Evolutionary conservation across 2,113 vertebrate species (phyloP).

Genomic region (Planiliza haematocheilus): DNA sequence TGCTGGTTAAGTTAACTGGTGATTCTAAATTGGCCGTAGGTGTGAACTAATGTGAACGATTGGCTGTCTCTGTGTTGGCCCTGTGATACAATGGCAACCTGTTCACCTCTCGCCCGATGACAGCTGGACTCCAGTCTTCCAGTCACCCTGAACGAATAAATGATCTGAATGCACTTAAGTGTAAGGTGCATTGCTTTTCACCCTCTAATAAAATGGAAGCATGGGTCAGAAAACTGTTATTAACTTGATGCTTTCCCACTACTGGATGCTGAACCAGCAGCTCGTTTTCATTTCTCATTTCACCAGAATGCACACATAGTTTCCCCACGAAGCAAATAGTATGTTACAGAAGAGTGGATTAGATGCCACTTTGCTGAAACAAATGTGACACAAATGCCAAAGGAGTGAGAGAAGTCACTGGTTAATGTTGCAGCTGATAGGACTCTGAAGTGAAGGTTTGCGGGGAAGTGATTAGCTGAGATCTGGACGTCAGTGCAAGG

Average conservation of each 20-base stretch:
- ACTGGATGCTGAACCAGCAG: slow-evolving; percentile 1
- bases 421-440: slow-evolving; percentile 1
- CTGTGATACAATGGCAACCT: no score
- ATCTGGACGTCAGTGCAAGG: neutral
- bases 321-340: slow-evolving; percentile 5
- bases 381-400: neutral
- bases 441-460: neutral
- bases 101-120: no score
- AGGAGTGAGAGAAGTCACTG: slow-evolving; percentile 1
- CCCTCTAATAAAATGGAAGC: no score
- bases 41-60: no score
- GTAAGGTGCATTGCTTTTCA: no score
- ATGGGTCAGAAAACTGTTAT: neutral
- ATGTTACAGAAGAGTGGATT: neutral
- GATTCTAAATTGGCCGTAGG: no score
- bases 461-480: neutral
- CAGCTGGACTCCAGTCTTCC: no score
- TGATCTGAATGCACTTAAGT: no score
- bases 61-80: no score
- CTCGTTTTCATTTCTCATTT: neutral
- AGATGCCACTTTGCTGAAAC: neutral
- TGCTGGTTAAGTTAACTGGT: no score
- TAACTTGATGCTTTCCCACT: neutral
- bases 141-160: no score
- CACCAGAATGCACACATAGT: neutral